Evolutionary conservation across 2,797 vertebrate species (phyloP), one percentile per base, ranked within the genome.

Genomic region (Sebastolobus alascanus): DNA sequence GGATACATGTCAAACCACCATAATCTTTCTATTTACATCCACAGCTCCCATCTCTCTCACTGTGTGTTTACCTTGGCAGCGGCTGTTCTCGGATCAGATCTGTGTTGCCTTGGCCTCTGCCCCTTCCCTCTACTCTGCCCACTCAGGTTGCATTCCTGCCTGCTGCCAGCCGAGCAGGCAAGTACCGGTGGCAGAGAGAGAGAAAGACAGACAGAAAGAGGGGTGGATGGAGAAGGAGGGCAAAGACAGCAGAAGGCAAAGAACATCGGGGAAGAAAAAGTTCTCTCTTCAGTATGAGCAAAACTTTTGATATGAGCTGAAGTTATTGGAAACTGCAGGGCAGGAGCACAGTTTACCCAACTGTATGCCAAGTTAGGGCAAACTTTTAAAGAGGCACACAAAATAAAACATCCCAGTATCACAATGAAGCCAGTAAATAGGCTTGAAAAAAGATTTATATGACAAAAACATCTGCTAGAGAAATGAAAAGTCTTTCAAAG

Each of bases 1-100:
- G 67, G 82, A 90, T 87, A 74, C 27, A 3, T 81, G 87, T 90
- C 87, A 89, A 78, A 83, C 68, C 82, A 80, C 43, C 22, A 4
- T 90, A 84, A 88, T 90, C 83, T 87, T 86, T 82, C 75, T 91
- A 74, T 92, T 89, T 88, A 77, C 87, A 84, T 77, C 78, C 66
- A n/a, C 33, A 14, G 63, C 72, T 88, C 76, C 77, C 74, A 43
- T 56, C 59, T 35, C 75, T 74, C 76, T 61, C 61, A 18, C 75
- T 80, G 68, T 78, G 77, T 85, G 83, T 88, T 89, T 89, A 87
- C 86, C 83, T 90, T 90, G 89, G 89, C 89, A 85, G 73, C 70
- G 35, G 83, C 74, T 86, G 82, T 77, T 89, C 76, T 86, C 52
- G 55, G 87, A 91, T 90, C 72, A 87, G 83, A 68, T 87, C 76